These are phyloP conservation scores for Chymomyza costata DNA, from an alignment of 1,140 invertebrate species.

Conservation along the genomic window DNA sequence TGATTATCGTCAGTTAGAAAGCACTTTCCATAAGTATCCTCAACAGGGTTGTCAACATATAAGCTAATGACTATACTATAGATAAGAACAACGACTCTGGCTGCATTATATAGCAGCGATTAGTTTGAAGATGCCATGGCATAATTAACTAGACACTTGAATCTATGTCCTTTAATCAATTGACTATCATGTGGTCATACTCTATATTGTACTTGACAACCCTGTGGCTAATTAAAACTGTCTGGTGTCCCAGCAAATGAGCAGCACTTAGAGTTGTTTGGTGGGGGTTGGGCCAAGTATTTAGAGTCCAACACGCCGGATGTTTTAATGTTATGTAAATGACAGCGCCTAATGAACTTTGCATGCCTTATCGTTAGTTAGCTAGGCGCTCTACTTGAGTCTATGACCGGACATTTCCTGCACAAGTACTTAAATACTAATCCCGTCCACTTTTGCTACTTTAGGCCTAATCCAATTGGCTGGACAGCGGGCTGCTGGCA, in stretches of 20 bases:
- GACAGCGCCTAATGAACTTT: slow-evolving; percentile 71
- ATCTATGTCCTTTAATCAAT: no score
- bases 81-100: no score
- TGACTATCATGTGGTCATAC: no score
- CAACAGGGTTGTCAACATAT: slow-evolving; percentile 11
- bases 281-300: no score
- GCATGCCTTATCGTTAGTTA: slow-evolving; percentile 70
- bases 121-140: no score
- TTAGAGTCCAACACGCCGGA: slow-evolving; percentile 24
- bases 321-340: slow-evolving; percentile 70
- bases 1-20: slow-evolving; percentile 57
- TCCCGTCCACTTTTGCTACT: slow-evolving; percentile 53
- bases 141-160: no score
- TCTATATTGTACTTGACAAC: slow-evolving; percentile 15
- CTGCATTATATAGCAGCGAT: no score
- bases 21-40: slow-evolving; percentile 23
- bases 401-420: slow-evolving; percentile 40
- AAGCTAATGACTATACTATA: no score
- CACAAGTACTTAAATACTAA: slow-evolving; percentile 59
- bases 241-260: slow-evolving; percentile 1
- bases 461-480: slow-evolving; percentile 30
- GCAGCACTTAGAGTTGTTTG: not conserved
- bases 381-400: slow-evolving; percentile 25
- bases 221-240: slow-evolving; percentile 21
- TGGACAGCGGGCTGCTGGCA: slow-evolving; percentile 22